These are phyloP conservation scores for Caenorhabditis panamensis DNA, from an alignment of 2,888 invertebrate species.

Conservation along the genomic window DNA sequence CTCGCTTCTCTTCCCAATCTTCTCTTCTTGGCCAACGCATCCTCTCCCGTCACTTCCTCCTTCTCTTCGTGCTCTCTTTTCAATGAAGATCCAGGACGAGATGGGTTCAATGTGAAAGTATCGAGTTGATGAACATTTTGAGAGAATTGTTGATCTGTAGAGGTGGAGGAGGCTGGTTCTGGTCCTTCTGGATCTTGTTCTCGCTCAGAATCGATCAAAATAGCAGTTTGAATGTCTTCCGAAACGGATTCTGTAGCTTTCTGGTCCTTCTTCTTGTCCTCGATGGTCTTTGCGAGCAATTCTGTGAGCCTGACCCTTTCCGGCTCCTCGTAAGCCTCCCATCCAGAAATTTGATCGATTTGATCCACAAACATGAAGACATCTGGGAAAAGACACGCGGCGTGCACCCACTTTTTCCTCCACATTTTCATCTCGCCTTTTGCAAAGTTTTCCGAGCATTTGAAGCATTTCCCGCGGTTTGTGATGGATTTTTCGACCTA, in stretches of 20 bases:
- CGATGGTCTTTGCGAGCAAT: background rate
- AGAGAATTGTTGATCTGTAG: no score
- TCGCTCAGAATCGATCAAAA: no score
- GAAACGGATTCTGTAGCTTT: no score
- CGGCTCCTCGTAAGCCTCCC: conserved; percentile 1
- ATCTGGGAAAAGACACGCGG: conserved; percentile 58
- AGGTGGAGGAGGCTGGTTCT: no score
- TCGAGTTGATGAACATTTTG: no score
- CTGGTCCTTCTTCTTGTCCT: background rate
- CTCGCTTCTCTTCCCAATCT: conserved; percentile 13
- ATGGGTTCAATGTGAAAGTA: no score
- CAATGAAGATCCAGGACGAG: background rate
- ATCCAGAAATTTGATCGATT: conserved; percentile 11
- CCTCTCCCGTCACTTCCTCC: background rate
- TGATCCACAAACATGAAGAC: conserved; percentile 5
- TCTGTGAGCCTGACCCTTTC: background rate
- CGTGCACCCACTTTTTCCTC: conserved; percentile 61
- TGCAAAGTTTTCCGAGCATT: conserved; percentile 66
- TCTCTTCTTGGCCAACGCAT: conserved; percentile 14
- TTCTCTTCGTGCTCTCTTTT: background rate
- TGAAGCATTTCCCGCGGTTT: conserved; percentile 69
- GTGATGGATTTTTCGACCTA: conserved; percentile 2
- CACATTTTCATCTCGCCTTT: conserved; percentile 64
- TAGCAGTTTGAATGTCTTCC: no score
- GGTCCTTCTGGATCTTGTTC: no score